Evolutionary conservation across 2,113 vertebrate genomes (phyloP).

Genomic region (Gallinago jamesoni): DNA sequence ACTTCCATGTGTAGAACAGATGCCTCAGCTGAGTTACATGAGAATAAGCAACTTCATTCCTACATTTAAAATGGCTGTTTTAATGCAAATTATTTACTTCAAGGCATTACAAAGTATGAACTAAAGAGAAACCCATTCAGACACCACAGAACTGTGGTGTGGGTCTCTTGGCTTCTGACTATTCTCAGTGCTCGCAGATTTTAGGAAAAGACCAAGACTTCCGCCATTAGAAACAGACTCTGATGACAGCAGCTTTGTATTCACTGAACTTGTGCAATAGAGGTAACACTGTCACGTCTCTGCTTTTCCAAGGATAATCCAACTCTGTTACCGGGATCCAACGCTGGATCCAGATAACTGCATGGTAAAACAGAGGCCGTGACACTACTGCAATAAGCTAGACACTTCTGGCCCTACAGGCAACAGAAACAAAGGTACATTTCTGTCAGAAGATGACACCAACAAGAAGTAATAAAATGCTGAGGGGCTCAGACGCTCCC

Average conservation of each 20-base stretch:
- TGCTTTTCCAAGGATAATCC: accelerated
- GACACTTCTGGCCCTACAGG: accelerated
- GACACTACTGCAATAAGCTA: accelerated
- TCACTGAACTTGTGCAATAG: accelerated
- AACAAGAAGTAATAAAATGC: accelerated
- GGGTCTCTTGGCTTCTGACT: accelerated
- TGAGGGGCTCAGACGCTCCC: accelerated
- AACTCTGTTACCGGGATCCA: accelerated
- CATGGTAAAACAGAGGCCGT: accelerated
- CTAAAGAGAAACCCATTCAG: accelerated
- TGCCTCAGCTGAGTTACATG: too few species aligned
- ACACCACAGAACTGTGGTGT: accelerated
- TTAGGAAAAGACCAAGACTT: accelerated
- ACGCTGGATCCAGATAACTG: accelerated
- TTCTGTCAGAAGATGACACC: accelerated
- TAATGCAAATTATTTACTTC: accelerated
- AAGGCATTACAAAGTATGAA: accelerated
- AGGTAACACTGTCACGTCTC: accelerated
- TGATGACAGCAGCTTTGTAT: accelerated
- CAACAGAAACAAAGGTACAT: accelerated
- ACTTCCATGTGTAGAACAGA: accelerated
- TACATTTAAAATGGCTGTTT: accelerated
- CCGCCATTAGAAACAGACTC: accelerated
- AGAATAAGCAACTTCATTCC: accelerated
- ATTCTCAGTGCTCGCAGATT: accelerated